These are phyloP conservation scores for Natrix natrix DNA, from an alignment of 2,797 vertebrate genomes.

Conservation along the genomic window DNA sequence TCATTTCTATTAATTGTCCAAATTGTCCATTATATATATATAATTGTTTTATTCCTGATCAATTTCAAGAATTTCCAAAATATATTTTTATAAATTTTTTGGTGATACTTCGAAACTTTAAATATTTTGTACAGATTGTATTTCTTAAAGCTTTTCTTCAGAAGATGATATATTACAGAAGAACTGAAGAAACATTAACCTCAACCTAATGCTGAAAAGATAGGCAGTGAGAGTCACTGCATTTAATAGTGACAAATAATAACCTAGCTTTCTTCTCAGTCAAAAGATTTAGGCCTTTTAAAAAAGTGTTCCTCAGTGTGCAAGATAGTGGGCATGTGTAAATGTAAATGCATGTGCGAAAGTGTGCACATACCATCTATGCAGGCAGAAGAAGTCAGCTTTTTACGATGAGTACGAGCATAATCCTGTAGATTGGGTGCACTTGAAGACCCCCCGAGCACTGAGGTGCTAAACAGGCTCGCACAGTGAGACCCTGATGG, in stretches of 20 bases:
- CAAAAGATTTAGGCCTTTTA: constrained; percentile 45
- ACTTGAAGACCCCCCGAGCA: constrained; percentile 91
- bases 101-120: background rate
- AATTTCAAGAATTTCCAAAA: constrained; percentile 37
- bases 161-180: constrained; percentile 9
- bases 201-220: constrained; percentile 36
- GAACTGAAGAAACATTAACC: constrained; percentile 38
- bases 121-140: constrained; percentile 21
- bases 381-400: constrained; percentile 91
- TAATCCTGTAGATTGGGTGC: constrained; percentile 96
- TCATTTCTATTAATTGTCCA: background rate
- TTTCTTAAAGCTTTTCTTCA: constrained; percentile 30
- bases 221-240: constrained; percentile 25
- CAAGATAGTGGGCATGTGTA: constrained; percentile 52
- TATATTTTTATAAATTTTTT: constrained; percentile 20
- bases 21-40: background rate
- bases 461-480: constrained; percentile 91
- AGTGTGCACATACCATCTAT: constrained; percentile 92
- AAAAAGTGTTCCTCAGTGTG: constrained; percentile 55
- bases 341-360: constrained; percentile 75
- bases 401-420: constrained; percentile 93
- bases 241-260: constrained; percentile 58
- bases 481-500: constrained; percentile 92
- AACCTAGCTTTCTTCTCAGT: constrained; percentile 63
- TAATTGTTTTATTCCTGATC: constrained; percentile 39